These are phyloP conservation scores for Vultur gryphus DNA, from an alignment of 2,797 vertebrate species.

Conservation along the genomic window DNA sequence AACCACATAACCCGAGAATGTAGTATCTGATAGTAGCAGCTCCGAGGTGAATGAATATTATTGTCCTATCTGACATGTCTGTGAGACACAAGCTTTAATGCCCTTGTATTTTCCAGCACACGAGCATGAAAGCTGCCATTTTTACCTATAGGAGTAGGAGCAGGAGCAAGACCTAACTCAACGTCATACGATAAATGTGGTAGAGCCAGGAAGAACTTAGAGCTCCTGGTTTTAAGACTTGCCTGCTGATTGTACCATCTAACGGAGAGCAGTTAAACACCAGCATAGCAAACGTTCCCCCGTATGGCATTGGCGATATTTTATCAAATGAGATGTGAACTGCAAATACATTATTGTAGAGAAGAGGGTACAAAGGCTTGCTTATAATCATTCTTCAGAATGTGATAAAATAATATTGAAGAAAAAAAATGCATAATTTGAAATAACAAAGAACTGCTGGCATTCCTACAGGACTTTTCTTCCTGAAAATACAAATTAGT, in stretches of 20 bases:
- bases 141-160: not conserved
- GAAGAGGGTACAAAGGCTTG: not conserved
- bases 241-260: not conserved
- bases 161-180: not conserved
- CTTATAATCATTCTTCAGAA: not conserved
- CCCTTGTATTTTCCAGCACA: not conserved
- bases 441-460: not conserved
- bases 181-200: not conserved
- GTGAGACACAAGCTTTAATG: not conserved
- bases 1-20: not conserved
- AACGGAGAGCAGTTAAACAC: not conserved
- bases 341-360: not conserved
- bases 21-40: not conserved
- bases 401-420: not conserved
- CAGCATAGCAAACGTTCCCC: not conserved
- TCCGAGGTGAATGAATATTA: not conserved
- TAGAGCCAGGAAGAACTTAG: not conserved
- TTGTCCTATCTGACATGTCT: not conserved
- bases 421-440: not conserved
- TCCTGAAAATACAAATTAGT: not conserved
- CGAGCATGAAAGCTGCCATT: not conserved
- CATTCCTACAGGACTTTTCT: not conserved
- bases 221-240: not conserved
- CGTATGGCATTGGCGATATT: rapidly evolving
- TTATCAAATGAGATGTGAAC: not conserved